Evolutionary conservation across 2,888 invertebrate species (phyloP).

Genomic region (Aphelenchoides bicaudatus): DNA sequence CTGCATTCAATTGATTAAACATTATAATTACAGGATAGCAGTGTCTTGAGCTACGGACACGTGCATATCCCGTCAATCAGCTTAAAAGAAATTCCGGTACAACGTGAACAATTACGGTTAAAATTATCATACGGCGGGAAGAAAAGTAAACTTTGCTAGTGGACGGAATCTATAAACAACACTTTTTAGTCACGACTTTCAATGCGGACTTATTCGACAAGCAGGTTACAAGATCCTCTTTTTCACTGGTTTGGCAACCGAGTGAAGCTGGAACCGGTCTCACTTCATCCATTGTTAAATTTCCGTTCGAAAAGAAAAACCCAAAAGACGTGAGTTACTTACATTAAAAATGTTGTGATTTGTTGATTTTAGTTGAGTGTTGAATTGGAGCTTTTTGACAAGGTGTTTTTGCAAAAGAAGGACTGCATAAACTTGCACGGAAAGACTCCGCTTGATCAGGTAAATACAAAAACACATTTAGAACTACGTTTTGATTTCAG

Average conservation of each 20-base stretch:
- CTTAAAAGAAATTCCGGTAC: constrained; percentile 56
- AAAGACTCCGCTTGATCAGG: constrained; percentile 28
- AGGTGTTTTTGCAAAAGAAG: constrained; percentile 62
- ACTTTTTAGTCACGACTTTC: constrained; percentile 43
- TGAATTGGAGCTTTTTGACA: constrained; percentile 57
- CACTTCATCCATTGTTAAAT: constrained; percentile 58
- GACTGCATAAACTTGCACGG: constrained; percentile 35
- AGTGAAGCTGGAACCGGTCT: constrained; percentile 37
- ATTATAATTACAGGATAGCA: constrained; percentile 50
- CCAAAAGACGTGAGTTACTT: too few relatives aligned
- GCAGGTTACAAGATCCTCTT: constrained; percentile 56
- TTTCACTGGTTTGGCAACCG: constrained; percentile 61
- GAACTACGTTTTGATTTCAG: constrained; percentile 27
- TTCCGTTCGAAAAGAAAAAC: constrained; percentile 55
- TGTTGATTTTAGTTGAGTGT: too few relatives aligned
- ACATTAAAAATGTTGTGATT: too few relatives aligned
- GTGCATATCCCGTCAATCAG: constrained; percentile 60
- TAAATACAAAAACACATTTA: constrained; percentile 16
- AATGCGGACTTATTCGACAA: constrained; percentile 58
- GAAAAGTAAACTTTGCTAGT: constrained; percentile 39
- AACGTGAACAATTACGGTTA: constrained; percentile 57
- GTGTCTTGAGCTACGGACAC: constrained; percentile 49
- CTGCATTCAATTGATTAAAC: constrained; percentile 20
- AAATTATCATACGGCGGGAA: constrained; percentile 60
- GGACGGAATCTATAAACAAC: background rate